phyloP scores from a whole-genome alignment of 2,797 vertebrate species.

The Anguilla pacifica region DNA sequence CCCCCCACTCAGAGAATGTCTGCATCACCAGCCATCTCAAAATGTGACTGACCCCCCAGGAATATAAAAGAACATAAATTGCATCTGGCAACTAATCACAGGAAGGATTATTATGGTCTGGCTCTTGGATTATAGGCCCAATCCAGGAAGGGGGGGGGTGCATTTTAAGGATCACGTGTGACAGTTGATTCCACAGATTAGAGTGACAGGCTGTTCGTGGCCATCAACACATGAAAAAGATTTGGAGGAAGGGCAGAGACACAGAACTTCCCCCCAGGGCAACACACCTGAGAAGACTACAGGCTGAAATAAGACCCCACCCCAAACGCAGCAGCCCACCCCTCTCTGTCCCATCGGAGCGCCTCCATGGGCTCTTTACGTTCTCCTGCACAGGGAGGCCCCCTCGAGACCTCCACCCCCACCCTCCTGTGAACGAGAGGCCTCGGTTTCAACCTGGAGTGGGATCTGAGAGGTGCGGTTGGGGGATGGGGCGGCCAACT shows the following conservation, averaged over 20 bases:
- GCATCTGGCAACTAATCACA: not conserved
- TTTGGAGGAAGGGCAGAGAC: not conserved
- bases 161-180: not conserved
- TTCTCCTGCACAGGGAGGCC: not conserved
- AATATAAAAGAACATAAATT: not conserved
- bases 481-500: not conserved
- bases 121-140: not conserved
- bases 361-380: not conserved
- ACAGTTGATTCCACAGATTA: constrained; percentile 3
- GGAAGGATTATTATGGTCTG: not conserved
- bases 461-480: not conserved
- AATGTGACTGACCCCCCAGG: not conserved
- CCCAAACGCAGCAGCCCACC: not conserved
- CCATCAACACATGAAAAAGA: not conserved
- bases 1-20: not conserved
- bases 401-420: not conserved
- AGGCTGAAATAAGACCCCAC: not conserved
- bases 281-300: not conserved
- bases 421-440: not conserved
- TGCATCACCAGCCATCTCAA: not conserved
- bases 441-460: not conserved
- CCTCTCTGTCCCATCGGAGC: not conserved
- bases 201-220: not conserved
- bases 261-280: not conserved
- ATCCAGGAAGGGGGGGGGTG: not conserved